Conservation (phyloP, 2,113 vertebrate species). For the Oryzias woworae region DNA sequence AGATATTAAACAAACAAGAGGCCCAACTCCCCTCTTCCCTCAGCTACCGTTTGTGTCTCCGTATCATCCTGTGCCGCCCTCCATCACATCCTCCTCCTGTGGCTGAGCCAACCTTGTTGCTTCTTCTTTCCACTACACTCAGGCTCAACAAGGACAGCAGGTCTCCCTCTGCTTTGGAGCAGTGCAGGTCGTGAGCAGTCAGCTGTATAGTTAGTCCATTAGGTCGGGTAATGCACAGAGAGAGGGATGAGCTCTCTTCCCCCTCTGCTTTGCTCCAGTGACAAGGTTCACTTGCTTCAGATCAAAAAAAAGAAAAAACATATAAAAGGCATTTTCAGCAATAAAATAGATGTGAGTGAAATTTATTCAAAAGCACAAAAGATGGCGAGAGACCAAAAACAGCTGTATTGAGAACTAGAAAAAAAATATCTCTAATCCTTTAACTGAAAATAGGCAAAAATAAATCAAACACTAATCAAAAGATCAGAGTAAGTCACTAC, state of each 20-base stretch:
- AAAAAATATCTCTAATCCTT: no score
- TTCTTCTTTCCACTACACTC: conserved; percentile 11
- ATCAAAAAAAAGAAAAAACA: conserved; percentile 39
- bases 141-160: conserved; percentile 14
- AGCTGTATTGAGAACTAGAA: background rate
- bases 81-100: conserved; percentile 42
- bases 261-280: conserved; percentile 12
- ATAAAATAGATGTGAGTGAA: conserved; percentile 12
- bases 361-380: background rate
- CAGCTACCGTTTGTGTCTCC: conserved; percentile 16
- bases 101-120: conserved; percentile 35
- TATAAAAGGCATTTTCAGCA: conserved; percentile 40
- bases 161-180: conserved; percentile 7
- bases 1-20: conserved; percentile 76
- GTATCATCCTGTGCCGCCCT: conserved; percentile 35
- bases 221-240: conserved; percentile 7
- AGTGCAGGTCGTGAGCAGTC: conserved; percentile 6
- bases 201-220: conserved; percentile 10
- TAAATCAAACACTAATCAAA: no score
- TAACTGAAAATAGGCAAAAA: no score
- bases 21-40: conserved; percentile 39
- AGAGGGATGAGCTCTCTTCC: conserved; percentile 12
- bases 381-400: background rate
- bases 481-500: no score
- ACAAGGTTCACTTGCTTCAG: conserved; percentile 33